Conservation (phyloP, 2,888 invertebrate genomes). For the Leucophora obtusa region DNA sequence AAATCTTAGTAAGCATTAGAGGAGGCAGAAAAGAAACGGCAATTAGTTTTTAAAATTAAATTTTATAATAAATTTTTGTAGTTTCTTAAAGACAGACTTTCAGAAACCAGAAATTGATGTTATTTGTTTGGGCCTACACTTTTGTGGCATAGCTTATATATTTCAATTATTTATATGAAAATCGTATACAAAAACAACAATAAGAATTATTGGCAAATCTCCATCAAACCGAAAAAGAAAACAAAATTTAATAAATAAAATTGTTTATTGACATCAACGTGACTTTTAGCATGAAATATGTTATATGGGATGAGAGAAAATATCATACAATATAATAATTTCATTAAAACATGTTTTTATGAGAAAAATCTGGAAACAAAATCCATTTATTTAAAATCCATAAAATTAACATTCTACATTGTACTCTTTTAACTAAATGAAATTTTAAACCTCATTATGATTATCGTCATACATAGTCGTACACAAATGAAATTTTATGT, state of each 20-base stretch:
- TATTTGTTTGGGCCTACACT: background rate
- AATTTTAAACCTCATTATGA: constrained; percentile 44
- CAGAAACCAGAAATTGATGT: too few species aligned
- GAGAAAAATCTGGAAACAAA: background rate
- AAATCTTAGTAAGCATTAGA: too few species aligned
- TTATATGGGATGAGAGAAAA: background rate
- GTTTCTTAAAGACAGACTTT: too few species aligned
- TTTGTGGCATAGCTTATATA: background rate
- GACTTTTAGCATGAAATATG: constrained; percentile 17
- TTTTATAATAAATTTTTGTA: too few species aligned
- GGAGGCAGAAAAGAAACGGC: too few species aligned
- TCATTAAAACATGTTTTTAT: constrained; percentile 32
- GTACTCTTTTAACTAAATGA: constrained; percentile 34
- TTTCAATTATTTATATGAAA: constrained; percentile 32
- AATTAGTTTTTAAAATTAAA: too few species aligned
- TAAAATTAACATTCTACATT: constrained; percentile 25
- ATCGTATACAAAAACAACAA: constrained; percentile 18
- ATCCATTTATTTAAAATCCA: constrained; percentile 18
- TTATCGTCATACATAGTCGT: constrained; percentile 10
- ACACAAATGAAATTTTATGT: constrained; percentile 13
- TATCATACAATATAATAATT: constrained; percentile 7
- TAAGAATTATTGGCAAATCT: constrained; percentile 49
- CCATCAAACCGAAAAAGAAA: constrained; percentile 39
- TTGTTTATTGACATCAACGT: constrained; percentile 54
- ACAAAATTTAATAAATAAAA: constrained; percentile 56